Evolutionary conservation across 2,888 invertebrate species (phyloP).

Genomic region (Chymomyza fuscimana): DNA sequence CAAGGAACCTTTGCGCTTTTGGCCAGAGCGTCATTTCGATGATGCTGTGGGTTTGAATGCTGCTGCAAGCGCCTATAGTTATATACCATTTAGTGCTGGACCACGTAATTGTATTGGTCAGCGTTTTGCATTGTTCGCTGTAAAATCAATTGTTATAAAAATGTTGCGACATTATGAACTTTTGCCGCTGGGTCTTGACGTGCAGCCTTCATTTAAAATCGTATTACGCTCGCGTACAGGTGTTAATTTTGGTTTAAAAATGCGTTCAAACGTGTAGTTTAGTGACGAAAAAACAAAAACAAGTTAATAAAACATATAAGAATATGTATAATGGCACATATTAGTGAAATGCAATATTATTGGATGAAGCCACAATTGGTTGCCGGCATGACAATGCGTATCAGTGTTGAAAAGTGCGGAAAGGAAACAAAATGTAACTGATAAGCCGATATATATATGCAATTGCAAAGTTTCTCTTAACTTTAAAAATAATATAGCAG

Average conservation of each 20-base stretch:
- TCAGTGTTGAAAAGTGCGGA: background rate
- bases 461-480: background rate
- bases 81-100: constrained; percentile 78
- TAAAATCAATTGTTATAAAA: constrained; percentile 72
- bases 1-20: constrained; percentile 67
- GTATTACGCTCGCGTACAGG: constrained; percentile 76
- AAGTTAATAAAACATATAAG: background rate
- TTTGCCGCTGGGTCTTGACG: constrained; percentile 66
- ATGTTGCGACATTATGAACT: constrained; percentile 71
- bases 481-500: background rate
- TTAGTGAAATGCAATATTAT: constrained; percentile 12
- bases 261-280: constrained; percentile 29
- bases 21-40: constrained; percentile 77
- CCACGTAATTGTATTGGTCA: constrained; percentile 81
- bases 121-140: constrained; percentile 73
- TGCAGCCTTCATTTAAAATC: constrained; percentile 72
- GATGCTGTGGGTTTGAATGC: constrained; percentile 75
- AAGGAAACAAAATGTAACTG: background rate
- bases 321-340: constrained; percentile 15
- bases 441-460: background rate
- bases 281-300: background rate
- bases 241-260: constrained; percentile 70
- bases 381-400: background rate
- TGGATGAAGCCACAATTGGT: background rate
- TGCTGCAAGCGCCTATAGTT: constrained; percentile 50